A percentile compares a stretch with the other conserved stretches of the same genome.
Conservation (phyloP, 2,888 invertebrate species). For the Orthosia incerta region DNA sequence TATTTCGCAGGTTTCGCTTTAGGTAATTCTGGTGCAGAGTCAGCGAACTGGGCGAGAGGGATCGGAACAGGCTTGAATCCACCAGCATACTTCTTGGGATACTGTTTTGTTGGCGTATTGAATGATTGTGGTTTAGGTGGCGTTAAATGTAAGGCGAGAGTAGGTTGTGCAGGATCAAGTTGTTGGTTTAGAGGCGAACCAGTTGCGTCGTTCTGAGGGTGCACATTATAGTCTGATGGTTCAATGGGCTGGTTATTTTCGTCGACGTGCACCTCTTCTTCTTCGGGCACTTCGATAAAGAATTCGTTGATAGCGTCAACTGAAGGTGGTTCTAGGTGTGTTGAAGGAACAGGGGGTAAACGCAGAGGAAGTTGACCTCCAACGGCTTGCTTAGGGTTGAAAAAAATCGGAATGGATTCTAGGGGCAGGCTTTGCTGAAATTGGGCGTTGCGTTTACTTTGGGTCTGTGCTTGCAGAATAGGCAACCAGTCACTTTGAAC, state of each 20-base stretch:
- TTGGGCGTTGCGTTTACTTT: conserved; percentile 58
- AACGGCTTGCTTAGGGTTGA: conserved; percentile 64
- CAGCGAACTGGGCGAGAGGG: conserved; percentile 81
- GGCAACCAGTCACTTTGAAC: conserved; percentile 87
- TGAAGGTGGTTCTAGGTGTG: conserved; percentile 80
- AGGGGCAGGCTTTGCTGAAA: conserved; percentile 55
- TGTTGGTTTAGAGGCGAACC: conserved; percentile 69
- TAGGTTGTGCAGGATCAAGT: conserved; percentile 77
- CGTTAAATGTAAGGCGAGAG: conserved; percentile 76
- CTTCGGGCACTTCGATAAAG: conserved; percentile 81
- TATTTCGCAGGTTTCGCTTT: conserved; percentile 85
- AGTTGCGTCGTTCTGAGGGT: conserved; percentile 65
- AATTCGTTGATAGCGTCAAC: conserved; percentile 82
- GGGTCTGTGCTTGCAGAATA: conserved; percentile 71
- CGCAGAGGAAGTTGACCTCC: conserved; percentile 51
- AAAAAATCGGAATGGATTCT: conserved; percentile 70
- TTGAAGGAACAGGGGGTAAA: conserved; percentile 78
- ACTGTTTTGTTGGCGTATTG: conserved; percentile 88
- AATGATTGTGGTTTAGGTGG: conserved; percentile 78
- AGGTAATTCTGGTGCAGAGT: conserved; percentile 79
- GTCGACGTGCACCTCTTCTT: conserved; percentile 84
- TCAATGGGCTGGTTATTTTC: conserved; percentile 77
- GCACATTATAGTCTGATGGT: conserved; percentile 54
- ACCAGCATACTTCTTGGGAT: conserved; percentile 91
- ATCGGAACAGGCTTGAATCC: conserved; percentile 87